These are phyloP conservation scores for Chesias legatella DNA, from an alignment of 2,888 invertebrate species.

Conservation along the genomic window DNA sequence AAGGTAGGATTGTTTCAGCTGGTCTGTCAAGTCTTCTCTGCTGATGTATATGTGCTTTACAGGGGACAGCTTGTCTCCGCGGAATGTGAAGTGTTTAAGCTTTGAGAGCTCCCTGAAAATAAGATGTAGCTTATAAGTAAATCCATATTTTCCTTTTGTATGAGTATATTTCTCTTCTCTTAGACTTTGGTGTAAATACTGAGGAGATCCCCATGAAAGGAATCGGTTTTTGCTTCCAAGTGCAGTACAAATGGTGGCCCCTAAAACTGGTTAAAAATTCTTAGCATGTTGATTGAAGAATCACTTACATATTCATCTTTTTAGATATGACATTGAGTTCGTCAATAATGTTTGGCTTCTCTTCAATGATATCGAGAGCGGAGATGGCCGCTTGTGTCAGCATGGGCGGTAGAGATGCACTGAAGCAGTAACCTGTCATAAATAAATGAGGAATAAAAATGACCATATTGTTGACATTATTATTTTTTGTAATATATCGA, in stretches of 20 bases:
- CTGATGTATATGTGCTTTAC: slow-evolving; percentile 87
- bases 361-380: slow-evolving; percentile 87
- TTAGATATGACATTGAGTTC: slow-evolving; percentile 81
- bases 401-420: slow-evolving; percentile 96
- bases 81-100: slow-evolving; percentile 70
- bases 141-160: neutral
- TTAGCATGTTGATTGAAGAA: no score
- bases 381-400: slow-evolving; percentile 92
- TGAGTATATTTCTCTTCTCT: neutral
- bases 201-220: no score
- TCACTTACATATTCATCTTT: slow-evolving; percentile 76
- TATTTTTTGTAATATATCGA: no score
- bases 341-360: slow-evolving; percentile 81
- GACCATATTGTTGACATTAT: no score
- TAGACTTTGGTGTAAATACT: neutral
- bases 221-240: no score
- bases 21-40: slow-evolving; percentile 62
- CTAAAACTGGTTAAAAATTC: no score
- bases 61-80: slow-evolving; percentile 84
- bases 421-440: slow-evolving; percentile 97
- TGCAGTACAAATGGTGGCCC: no score
- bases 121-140: slow-evolving; percentile 1
- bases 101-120: slow-evolving; percentile 60
- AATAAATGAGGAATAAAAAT: no score
- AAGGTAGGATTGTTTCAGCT: slow-evolving; percentile 77